These are phyloP conservation scores for Norana najaformis DNA, from an alignment of 2,888 invertebrate genomes.

Conservation along the genomic window DNA sequence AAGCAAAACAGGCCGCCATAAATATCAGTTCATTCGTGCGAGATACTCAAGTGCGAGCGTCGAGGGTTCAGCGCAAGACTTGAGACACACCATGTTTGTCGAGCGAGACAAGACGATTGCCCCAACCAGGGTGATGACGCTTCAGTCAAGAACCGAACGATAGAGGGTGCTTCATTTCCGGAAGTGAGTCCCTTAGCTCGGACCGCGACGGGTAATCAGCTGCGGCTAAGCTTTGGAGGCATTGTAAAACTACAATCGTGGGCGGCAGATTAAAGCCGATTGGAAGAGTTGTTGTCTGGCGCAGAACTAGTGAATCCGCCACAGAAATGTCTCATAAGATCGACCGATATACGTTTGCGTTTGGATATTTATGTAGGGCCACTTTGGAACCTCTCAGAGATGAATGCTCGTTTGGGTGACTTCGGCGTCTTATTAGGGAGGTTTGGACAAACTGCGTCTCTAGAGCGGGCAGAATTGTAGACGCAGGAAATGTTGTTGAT, in stretches of 20 bases:
- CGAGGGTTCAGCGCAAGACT: no score
- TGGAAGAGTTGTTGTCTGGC: background rate
- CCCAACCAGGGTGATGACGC: background rate
- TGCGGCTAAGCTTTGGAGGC: background rate
- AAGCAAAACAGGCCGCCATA: background rate
- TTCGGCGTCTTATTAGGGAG: background rate
- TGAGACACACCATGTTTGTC: background rate
- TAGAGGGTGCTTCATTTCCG: background rate
- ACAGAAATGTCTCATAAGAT: background rate
- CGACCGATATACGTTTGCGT: no score
- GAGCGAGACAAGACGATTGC: background rate
- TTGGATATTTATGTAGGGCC: no score
- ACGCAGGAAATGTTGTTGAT: no score
- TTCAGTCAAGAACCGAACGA: background rate
- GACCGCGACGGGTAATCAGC: background rate
- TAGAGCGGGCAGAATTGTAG: background rate
- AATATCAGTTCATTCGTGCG: background rate
- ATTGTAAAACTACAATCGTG: background rate
- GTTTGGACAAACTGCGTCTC: background rate
- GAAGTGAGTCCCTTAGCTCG: background rate
- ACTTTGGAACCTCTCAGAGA: background rate
- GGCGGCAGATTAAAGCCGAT: background rate
- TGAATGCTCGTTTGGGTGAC: background rate
- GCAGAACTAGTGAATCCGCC: background rate
- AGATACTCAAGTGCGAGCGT: no score